Evolutionary conservation across 2,113 vertebrate species (phyloP).

Genomic region (Paradoxurus hermaphroditus): DNA sequence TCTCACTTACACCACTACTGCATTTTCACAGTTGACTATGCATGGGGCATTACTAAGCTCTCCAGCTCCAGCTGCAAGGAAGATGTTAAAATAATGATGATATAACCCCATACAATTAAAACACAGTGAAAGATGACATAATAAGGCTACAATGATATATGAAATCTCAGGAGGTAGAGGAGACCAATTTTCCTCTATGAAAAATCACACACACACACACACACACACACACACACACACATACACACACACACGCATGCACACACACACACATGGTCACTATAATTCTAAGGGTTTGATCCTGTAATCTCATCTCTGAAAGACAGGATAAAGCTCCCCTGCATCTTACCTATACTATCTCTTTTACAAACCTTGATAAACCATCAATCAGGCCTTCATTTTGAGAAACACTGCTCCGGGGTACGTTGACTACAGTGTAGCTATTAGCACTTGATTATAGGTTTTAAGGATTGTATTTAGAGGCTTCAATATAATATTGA

Average conservation of each 20-base stretch:
- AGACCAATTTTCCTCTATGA: background rate
- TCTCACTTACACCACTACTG: background rate
- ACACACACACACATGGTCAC: background rate
- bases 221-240: background rate
- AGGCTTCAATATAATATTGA: conserved; percentile 35
- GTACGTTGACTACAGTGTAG: background rate
- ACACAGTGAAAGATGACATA: background rate
- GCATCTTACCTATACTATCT: background rate
- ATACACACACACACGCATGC: too few relatives aligned
- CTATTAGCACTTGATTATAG: conserved; percentile 54
- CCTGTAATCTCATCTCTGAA: background rate
- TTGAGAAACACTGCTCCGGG: background rate
- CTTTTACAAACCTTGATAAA: background rate
- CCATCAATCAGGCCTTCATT: background rate
- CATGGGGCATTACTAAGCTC: background rate
- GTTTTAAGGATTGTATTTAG: conserved; percentile 34
- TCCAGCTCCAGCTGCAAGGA: background rate
- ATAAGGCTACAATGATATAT: background rate
- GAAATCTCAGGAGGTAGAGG: background rate
- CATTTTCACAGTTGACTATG: background rate
- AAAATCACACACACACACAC: background rate
- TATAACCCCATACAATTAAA: background rate
- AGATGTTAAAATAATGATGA: background rate
- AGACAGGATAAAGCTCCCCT: background rate
- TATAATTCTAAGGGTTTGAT: background rate